Evolutionary conservation across 2,797 vertebrate species (phyloP).

Genomic region (Arrhamphus sclerolepis): DNA sequence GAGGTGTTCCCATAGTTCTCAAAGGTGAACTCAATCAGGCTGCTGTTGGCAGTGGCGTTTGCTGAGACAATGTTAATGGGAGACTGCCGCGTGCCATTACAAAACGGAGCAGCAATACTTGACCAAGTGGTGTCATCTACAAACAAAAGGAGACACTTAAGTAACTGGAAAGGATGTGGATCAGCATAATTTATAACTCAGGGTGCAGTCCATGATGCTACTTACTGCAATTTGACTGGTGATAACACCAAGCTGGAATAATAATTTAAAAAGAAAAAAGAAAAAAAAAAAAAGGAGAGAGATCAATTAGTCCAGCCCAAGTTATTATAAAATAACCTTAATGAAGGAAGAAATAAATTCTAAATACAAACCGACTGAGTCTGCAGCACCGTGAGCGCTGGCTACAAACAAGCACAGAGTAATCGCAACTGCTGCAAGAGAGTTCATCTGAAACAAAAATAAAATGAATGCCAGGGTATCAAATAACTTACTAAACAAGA

Average conservation of each 20-base stretch:
- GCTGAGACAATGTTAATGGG: conserved; percentile 74
- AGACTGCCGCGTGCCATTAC: conserved; percentile 74
- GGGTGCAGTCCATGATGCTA: conserved; percentile 6
- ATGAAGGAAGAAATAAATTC: fast-evolving
- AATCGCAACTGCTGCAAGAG: conserved; percentile 22
- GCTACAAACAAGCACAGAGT: conserved; percentile 39
- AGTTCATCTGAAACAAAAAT: conserved; percentile 53
- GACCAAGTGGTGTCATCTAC: conserved; percentile 67
- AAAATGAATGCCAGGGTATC: background rate
- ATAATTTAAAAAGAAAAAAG: background rate
- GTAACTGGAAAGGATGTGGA: no score
- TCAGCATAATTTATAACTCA: no score
- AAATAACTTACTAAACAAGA: background rate
- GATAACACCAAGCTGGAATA: conserved; percentile 75
- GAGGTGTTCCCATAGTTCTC: conserved; percentile 14
- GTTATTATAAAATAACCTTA: background rate
- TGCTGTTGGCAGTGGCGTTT: background rate
- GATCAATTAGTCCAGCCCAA: background rate
- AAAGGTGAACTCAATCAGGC: conserved; percentile 60
- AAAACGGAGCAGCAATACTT: background rate
- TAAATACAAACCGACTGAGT: conserved; percentile 7
- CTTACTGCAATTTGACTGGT: conserved; percentile 67
- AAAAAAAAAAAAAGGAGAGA: no score
- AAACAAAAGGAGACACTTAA: background rate
- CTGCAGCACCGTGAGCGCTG: background rate